Conservation (phyloP, 2,113 vertebrate species). For the Bambusicola thoracicus region DNA sequence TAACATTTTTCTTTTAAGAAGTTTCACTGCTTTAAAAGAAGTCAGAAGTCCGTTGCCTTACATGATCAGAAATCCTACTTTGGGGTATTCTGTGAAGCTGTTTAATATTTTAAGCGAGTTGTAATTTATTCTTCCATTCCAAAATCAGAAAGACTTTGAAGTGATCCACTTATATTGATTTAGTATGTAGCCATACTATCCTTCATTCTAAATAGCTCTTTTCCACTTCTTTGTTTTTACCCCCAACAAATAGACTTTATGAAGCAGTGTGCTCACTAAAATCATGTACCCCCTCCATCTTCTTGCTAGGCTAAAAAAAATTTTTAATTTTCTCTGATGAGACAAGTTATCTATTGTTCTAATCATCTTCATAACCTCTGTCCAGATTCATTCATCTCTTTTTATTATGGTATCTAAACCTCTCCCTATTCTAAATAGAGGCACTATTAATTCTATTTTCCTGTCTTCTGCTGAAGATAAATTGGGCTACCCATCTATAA, state of each 20-base stretch:
- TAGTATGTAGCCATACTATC: constrained; percentile 4
- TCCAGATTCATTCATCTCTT: constrained; percentile 60
- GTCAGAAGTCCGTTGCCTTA: background rate
- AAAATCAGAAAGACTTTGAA: constrained; percentile 32
- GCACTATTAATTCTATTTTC: constrained; percentile 53
- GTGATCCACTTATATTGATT: constrained; percentile 42
- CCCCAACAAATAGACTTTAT: constrained; percentile 48
- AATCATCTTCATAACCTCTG: constrained; percentile 67
- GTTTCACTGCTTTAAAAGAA: background rate
- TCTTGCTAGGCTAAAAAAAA: background rate
- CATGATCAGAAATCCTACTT: background rate
- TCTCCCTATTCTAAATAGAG: constrained; percentile 22
- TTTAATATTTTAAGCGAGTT: constrained; percentile 36
- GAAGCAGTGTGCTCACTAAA: constrained; percentile 15
- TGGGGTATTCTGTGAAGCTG: background rate
- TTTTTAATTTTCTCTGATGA: constrained; percentile 63
- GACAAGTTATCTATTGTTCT: constrained; percentile 68
- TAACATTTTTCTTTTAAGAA: background rate
- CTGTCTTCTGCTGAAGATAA: constrained; percentile 15
- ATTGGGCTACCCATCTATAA: background rate
- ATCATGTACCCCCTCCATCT: constrained; percentile 41
- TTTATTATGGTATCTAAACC: constrained; percentile 60
- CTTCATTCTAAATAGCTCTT: constrained; percentile 52
- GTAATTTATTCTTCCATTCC: constrained; percentile 44
- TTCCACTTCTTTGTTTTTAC: constrained; percentile 62